phyloP scores from a whole-genome alignment of 1,140 invertebrate genomes.

The Bombus picipes region DNA sequence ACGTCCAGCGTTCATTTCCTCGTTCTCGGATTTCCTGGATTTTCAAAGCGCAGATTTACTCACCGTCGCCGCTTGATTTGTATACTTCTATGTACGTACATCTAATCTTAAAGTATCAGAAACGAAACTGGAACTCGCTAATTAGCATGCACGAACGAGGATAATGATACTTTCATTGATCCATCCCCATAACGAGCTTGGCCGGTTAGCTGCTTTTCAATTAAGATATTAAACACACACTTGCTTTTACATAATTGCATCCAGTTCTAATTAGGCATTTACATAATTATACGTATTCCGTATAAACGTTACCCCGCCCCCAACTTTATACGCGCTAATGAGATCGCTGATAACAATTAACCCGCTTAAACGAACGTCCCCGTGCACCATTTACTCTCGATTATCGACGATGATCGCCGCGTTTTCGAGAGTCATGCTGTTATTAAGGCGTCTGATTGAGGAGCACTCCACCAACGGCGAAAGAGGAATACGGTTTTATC shows the following conservation, averaged over 20 bases:
- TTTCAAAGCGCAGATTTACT: not conserved
- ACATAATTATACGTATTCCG: constrained; percentile 63
- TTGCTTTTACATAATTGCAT: constrained; percentile 56
- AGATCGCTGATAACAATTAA: constrained; percentile 67
- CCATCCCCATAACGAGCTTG: constrained; percentile 38
- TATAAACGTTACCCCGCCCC: constrained; percentile 2
- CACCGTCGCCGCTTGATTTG: not conserved
- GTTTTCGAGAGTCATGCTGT: constrained; percentile 45
- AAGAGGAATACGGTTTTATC: constrained; percentile 26
- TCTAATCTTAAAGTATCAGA: too few relatives aligned
- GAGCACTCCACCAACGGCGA: not conserved
- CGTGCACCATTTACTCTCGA: constrained; percentile 28
- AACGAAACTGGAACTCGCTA: constrained; percentile 4
- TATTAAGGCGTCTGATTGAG: constrained; percentile 32
- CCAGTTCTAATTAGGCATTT: constrained; percentile 61
- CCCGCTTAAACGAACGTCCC: constrained; percentile 25
- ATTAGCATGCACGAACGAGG: constrained; percentile 42
- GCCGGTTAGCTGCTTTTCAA: constrained; percentile 53
- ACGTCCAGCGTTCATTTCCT: not conserved
- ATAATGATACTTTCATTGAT: constrained; percentile 50
- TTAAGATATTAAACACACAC: constrained; percentile 61
- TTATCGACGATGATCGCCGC: constrained; percentile 25
- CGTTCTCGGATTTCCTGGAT: constrained; percentile 1
- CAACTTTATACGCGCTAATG: constrained; percentile 53
- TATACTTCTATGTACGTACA: not conserved